These are phyloP conservation scores for Antheraea assamensis DNA, from an alignment of 2,888 invertebrate species.

Conservation along the genomic window DNA sequence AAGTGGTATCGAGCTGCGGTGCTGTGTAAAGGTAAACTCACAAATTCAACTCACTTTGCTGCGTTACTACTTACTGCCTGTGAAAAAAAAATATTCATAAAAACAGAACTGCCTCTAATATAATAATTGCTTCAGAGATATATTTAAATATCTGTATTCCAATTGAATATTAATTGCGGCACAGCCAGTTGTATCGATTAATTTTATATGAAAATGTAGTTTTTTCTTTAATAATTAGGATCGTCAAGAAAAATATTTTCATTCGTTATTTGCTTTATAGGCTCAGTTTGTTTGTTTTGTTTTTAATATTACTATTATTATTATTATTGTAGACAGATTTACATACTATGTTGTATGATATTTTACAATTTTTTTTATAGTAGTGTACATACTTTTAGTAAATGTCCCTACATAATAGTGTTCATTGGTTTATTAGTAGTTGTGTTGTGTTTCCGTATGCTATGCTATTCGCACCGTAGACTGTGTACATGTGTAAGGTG, in stretches of 20 bases:
- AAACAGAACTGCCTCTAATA: background rate
- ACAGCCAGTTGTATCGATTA: background rate
- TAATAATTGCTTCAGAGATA: no score
- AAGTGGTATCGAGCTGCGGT: background rate
- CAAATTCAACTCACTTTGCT: background rate
- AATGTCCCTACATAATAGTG: background rate
- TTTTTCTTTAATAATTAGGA: background rate
- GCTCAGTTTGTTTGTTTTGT: background rate
- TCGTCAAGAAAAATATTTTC: background rate
- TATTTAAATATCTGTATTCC: no score
- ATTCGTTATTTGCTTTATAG: background rate
- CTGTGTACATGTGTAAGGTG: background rate
- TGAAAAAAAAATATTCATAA: background rate
- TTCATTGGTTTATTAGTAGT: background rate
- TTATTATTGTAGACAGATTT: background rate
- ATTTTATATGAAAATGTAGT: background rate
- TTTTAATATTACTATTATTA: background rate
- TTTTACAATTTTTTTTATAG: background rate
- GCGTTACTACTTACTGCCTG: background rate
- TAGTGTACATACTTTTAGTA: background rate
- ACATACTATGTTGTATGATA: background rate
- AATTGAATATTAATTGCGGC: no score
- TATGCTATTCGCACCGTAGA: constrained; percentile 2
- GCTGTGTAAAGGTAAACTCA: background rate
- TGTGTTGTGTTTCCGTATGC: background rate